A percentile compares a stretch with the other conserved stretches of the same genome.
phyloP scores from a whole-genome alignment of 2,113 vertebrate genomes.

The Platysternon megacephalum region DNA sequence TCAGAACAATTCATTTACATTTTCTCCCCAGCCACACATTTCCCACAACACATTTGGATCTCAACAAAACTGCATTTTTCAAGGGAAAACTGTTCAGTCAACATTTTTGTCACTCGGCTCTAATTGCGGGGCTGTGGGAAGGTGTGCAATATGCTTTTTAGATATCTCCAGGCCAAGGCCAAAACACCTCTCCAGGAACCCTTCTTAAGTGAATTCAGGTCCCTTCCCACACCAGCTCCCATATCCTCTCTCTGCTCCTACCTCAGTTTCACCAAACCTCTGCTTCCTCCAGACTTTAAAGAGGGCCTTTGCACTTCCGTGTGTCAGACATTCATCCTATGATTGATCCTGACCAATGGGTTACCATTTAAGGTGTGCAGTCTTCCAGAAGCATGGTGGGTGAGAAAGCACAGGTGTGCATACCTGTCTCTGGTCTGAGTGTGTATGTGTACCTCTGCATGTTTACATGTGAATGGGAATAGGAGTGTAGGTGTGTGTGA shows the following conservation, averaged over 20 bases:
- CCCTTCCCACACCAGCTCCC: conserved; percentile 7
- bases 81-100: conserved; percentile 65
- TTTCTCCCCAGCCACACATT: neutral
- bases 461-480: neutral
- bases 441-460: rapidly evolving
- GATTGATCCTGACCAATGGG: neutral
- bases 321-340: neutral
- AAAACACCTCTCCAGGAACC: conserved; percentile 59
- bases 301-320: neutral
- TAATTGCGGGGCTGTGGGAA: conserved; percentile 57
- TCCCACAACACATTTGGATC: conserved; percentile 54
- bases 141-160: conserved; percentile 59
- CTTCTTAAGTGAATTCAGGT: conserved; percentile 62
- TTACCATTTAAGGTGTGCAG: neutral
- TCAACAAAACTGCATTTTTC: conserved; percentile 65
- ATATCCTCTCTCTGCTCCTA: conserved; percentile 14
- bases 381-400: neutral
- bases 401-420: neutral
- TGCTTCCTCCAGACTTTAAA: conserved; percentile 1
- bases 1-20: conserved; percentile 50
- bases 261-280: neutral
- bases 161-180: conserved; percentile 41
- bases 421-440: neutral
- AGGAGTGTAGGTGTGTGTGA: neutral
- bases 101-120: conserved; percentile 70